Conservation (phyloP, 2,888 invertebrate species). For the Dorcus hopei region DNA sequence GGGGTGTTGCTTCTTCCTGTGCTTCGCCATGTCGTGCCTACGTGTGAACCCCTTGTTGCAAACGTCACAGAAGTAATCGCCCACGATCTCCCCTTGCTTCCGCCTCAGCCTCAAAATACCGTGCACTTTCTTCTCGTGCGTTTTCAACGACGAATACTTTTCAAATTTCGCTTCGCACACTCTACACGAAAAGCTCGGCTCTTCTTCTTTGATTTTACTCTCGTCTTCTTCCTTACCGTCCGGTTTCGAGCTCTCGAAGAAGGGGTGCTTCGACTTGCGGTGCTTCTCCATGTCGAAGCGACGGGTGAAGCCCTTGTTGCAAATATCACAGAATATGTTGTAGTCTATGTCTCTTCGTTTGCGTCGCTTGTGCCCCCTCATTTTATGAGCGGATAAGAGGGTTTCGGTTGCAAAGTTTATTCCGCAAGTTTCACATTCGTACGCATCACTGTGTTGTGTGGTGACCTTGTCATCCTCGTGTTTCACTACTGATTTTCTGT, state of each 20-base stretch:
- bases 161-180: conserved; percentile 29
- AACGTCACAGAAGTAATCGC: conserved; percentile 36
- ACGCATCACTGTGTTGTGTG: no score
- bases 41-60: conserved; percentile 43
- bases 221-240: background rate
- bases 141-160: conserved; percentile 26
- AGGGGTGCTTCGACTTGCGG: conserved; percentile 6
- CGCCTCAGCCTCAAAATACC: conserved; percentile 26
- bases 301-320: conserved; percentile 23
- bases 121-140: conserved; percentile 30
- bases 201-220: background rate
- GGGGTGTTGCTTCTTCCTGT: conserved; percentile 35
- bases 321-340: conserved; percentile 25
- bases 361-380: conserved; percentile 13
- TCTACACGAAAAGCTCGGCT: background rate
- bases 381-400: conserved; percentile 6
- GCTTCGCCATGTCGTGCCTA: conserved; percentile 44
- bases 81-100: conserved; percentile 36
- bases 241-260: background rate
- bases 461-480: no score
- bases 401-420: conserved; percentile 5
- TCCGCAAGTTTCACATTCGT: no score
- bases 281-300: conserved; percentile 22
- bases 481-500: no score
- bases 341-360: conserved; percentile 16